Percentiles rank a stretch among this genome's conserved stretches.
phyloP scores from a whole-genome alignment of 1,140 invertebrate species.

The Mamestra configurata region DNA sequence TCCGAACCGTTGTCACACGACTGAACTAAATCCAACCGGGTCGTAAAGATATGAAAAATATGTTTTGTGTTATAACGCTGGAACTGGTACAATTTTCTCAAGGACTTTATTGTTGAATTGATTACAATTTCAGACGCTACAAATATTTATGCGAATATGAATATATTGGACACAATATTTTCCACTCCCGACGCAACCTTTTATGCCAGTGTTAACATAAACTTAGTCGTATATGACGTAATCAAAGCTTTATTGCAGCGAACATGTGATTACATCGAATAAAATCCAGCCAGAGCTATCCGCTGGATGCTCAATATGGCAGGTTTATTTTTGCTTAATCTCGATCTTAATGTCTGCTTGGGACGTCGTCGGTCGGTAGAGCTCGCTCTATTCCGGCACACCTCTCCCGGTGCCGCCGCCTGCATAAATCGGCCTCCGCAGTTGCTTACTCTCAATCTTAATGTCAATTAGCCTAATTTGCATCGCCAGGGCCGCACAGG shows the following conservation, averaged over 20 bases:
- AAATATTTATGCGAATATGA: conserved; percentile 39
- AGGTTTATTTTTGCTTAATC: conserved; percentile 50
- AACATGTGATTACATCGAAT: conserved; percentile 45
- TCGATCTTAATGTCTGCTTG: conserved; percentile 42
- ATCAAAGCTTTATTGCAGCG: conserved; percentile 40
- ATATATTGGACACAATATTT: conserved; percentile 18
- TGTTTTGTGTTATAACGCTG: background rate
- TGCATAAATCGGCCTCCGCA: conserved; percentile 45
- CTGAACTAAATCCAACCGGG: conserved; percentile 29
- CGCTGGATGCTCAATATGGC: conserved; percentile 43
- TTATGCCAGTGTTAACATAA: conserved; percentile 34
- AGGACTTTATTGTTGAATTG: conserved; percentile 38
- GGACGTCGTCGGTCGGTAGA: conserved; percentile 17
- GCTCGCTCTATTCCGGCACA: conserved; percentile 45
- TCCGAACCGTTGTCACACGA: conserved; percentile 53
- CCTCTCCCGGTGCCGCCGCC: conserved; percentile 35
- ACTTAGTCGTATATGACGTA: conserved; percentile 36
- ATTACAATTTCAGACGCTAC: conserved; percentile 38
- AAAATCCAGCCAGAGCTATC: conserved; percentile 30
- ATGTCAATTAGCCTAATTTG: conserved; percentile 60
- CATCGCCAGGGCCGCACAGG: conserved; percentile 46
- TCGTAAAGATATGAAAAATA: conserved; percentile 42
- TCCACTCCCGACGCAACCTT: conserved; percentile 21
- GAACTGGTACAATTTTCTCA: conserved; percentile 34
- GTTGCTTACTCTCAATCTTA: conserved; percentile 54